Evolutionary conservation across 2,113 vertebrate genomes (phyloP).

Genomic region (Plestiodon gilberti): DNA sequence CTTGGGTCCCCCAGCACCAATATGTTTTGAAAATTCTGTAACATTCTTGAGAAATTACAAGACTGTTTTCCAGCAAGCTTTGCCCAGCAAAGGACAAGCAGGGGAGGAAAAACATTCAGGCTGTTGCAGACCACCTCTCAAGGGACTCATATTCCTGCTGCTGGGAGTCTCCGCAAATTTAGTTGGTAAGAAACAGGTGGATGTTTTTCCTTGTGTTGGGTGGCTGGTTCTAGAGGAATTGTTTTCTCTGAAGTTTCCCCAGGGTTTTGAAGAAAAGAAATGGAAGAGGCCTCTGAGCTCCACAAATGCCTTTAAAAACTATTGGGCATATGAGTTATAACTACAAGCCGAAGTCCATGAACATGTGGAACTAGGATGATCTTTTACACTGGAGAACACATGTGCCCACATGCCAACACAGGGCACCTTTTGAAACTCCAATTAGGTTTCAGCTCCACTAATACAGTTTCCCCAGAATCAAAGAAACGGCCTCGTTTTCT

Average conservation of each 20-base stretch:
- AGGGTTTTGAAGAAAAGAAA: background rate
- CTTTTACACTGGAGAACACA: background rate
- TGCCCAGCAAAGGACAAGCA: background rate
- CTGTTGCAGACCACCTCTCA: background rate
- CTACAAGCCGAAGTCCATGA: background rate
- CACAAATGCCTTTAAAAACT: background rate
- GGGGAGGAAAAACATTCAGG: constrained; percentile 23
- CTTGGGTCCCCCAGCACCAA: background rate
- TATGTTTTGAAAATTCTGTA: background rate
- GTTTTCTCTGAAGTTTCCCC: constrained; percentile 17
- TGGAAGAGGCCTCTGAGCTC: background rate
- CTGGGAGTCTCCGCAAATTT: constrained; percentile 27
- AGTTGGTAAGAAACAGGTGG: background rate
- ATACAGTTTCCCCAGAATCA: background rate
- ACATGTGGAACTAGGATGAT: background rate
- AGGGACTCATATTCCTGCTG: constrained; percentile 18
- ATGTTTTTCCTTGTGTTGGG: background rate
- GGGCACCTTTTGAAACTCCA: background rate
- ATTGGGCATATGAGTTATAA: background rate
- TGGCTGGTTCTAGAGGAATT: background rate
- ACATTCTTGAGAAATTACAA: constrained; percentile 29
- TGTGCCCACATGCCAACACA: no score
- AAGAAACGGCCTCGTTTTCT: background rate
- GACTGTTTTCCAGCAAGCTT: constrained; percentile 19
- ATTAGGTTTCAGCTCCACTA: no score